A percentile compares a stretch with the other conserved stretches of the same genome.
phyloP scores from a whole-genome alignment of 2,888 invertebrate species.

The Hesperia comma region DNA sequence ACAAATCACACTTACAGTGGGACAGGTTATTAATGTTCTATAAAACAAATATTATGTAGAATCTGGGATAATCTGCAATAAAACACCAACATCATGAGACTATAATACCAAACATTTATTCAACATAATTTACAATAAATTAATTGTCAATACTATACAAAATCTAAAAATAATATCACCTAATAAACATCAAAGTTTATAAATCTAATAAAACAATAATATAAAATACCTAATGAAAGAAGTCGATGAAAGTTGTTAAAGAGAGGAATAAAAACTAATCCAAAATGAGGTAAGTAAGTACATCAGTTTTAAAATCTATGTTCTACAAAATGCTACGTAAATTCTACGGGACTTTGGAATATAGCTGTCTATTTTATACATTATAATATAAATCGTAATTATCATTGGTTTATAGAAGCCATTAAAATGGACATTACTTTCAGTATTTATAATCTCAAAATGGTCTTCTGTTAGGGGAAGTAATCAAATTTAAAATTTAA shows the following conservation, averaged over 20 bases:
- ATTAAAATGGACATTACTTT: conserved; percentile 15
- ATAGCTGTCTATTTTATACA: conserved; percentile 54
- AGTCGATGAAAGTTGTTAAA: background rate
- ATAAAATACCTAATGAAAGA: background rate
- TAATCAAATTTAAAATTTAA: too few relatives aligned
- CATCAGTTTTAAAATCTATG: conserved; percentile 14
- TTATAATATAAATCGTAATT: conserved; percentile 9
- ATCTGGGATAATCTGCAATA: background rate
- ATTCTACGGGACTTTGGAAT: conserved; percentile 63
- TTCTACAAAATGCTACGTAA: conserved; percentile 42
- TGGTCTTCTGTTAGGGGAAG: too few relatives aligned
- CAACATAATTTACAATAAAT: conserved; percentile 17
- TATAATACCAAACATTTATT: conserved; percentile 21
- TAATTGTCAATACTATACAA: conserved; percentile 11
- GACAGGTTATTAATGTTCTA: too few relatives aligned
- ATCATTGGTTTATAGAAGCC: conserved; percentile 17
- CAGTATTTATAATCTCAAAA: too few relatives aligned
- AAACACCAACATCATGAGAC: background rate
- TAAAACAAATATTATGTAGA: background rate
- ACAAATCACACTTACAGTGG: too few relatives aligned
- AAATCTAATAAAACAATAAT: background rate
- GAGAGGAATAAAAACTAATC: background rate
- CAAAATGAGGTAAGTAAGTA: conserved; percentile 28
- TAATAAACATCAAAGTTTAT: background rate
- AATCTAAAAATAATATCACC: conserved; percentile 9